phyloP scores from a whole-genome alignment of 2,113 vertebrate species.

The Lamprotornis superbus region DNA sequence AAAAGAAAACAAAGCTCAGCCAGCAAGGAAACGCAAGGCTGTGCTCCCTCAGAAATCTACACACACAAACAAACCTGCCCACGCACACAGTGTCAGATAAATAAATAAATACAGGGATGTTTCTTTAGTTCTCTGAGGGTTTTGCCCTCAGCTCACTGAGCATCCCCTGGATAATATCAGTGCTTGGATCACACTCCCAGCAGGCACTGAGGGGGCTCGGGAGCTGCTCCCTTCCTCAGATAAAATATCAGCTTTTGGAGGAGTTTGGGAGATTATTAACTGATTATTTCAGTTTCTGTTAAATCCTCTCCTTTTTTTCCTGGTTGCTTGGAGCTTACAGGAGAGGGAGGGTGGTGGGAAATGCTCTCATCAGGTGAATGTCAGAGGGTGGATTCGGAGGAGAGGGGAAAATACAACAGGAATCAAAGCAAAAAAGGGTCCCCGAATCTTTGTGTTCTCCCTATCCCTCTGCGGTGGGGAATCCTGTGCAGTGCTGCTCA shows the following conservation, averaged over 20 bases:
- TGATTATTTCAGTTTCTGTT: background rate
- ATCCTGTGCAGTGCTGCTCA: background rate
- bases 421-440: background rate
- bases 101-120: background rate
- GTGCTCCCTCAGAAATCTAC: background rate
- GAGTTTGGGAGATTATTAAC: background rate
- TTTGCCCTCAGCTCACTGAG: background rate
- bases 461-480: background rate
- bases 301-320: background rate
- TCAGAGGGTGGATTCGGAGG: background rate
- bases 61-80: background rate
- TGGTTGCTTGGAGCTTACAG: background rate
- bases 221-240: background rate
- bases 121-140: background rate
- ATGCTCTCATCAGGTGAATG: background rate
- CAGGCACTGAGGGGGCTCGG: rapidly evolving
- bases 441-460: background rate
- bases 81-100: background rate
- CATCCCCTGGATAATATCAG: background rate
- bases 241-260: background rate
- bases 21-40: background rate
- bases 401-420: background rate
- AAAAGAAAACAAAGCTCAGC: background rate
- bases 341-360: background rate
- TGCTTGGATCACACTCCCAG: background rate